phyloP scores from a whole-genome alignment of 2,113 vertebrate species.

The Fregetta grallaria region DNA sequence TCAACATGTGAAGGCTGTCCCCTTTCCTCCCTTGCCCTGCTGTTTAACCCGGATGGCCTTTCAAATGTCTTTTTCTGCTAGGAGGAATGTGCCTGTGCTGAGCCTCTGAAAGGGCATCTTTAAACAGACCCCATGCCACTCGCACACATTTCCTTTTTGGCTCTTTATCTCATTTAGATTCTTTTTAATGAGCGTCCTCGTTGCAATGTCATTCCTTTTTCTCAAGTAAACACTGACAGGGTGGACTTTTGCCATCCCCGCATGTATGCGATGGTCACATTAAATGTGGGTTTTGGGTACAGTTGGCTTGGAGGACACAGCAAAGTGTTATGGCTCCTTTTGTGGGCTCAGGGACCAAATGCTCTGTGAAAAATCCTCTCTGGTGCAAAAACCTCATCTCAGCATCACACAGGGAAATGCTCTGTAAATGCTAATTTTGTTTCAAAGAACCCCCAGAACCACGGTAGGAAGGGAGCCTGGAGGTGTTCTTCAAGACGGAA shows the following conservation, averaged over 20 bases:
- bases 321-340: neutral
- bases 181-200: neutral
- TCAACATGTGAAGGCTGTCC: neutral
- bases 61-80: neutral
- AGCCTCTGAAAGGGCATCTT: neutral
- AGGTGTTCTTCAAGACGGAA: neutral
- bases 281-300: neutral
- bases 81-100: neutral
- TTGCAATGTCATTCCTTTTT: neutral
- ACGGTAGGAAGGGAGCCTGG: neutral
- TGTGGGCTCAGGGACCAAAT: neutral
- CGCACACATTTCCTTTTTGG: neutral
- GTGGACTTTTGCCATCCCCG: neutral
- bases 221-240: neutral
- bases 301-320: fast-evolving
- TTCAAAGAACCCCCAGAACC: neutral
- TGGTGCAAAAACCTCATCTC: neutral
- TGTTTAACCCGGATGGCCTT: neutral
- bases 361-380: neutral
- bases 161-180: neutral
- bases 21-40: neutral
- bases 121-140: neutral
- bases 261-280: neutral
- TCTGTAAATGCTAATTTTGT: neutral
- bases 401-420: neutral